Conservation (phyloP, 1,140 invertebrate species). For the Trinorchestia longiramus region DNA sequence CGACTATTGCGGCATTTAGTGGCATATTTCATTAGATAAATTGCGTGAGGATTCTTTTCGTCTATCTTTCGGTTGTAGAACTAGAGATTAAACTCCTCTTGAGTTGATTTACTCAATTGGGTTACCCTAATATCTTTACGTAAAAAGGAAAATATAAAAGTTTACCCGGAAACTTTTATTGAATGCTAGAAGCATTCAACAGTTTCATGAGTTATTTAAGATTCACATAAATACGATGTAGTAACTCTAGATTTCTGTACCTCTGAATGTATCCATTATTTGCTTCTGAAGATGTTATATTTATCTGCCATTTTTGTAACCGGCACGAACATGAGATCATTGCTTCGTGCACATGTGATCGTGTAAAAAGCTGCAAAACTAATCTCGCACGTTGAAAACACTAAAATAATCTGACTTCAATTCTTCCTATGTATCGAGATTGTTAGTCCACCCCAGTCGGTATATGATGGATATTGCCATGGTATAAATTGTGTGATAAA, state of each 20-base stretch:
- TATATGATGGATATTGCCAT: no score
- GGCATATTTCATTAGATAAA: neutral
- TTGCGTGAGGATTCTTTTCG: neutral
- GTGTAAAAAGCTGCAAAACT: neutral
- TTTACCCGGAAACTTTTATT: neutral
- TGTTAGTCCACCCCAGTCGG: no score
- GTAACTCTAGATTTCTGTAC: neutral
- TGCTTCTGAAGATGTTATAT: neutral
- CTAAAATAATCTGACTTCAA: neutral
- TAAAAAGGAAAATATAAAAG: neutral
- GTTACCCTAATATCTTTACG: neutral
- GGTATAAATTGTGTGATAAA: no score
- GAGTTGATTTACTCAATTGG: neutral
- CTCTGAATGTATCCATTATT: neutral
- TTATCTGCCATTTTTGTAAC: neutral
- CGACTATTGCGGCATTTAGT: neutral
- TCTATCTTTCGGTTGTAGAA: neutral
- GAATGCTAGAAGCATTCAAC: neutral
- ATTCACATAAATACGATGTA: neutral
- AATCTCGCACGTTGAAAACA: neutral
- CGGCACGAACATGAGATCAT: neutral
- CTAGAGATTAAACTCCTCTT: neutral
- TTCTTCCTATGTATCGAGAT: neutral
- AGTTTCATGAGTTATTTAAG: neutral
- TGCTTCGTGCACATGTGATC: neutral